Evolutionary conservation across 2,888 invertebrate species (phyloP).

Genomic region (Catocala fraxini): DNA sequence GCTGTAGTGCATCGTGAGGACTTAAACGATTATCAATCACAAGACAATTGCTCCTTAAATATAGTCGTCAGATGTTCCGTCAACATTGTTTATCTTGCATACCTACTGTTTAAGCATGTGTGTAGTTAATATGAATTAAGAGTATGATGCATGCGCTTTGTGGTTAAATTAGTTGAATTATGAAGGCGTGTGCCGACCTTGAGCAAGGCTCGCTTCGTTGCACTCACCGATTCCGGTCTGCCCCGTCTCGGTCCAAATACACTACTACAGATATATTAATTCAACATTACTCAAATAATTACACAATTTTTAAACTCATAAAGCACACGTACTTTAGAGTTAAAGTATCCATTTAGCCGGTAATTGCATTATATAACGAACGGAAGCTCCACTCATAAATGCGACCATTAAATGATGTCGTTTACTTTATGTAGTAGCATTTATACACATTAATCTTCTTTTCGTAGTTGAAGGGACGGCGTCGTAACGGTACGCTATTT

Average conservation of each 20-base stretch:
- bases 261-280: constrained; percentile 67
- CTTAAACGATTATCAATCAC: not conserved
- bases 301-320: constrained; percentile 36
- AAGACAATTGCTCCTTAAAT: too few species aligned
- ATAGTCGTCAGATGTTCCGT: not conserved
- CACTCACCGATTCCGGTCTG: constrained; percentile 74
- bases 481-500: not conserved
- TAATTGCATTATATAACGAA: constrained; percentile 20
- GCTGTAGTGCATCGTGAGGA: too few species aligned
- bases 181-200: constrained; percentile 76
- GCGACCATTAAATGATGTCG: constrained; percentile 30
- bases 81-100: constrained; percentile 21
- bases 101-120: constrained; percentile 12
- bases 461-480: constrained; percentile 2
- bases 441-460: constrained; percentile 16
- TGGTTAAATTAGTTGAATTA: constrained; percentile 61
- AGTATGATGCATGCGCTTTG: constrained; percentile 49
- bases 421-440: constrained; percentile 20
- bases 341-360: constrained; percentile 12
- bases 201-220: constrained; percentile 69
- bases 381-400: constrained; percentile 17
- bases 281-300: constrained; percentile 57
- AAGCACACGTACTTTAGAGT: constrained; percentile 13
- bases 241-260: constrained; percentile 73
- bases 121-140: constrained; percentile 25